Base-by-base conservation (phyloP, 2,797 vertebrate genomes). In the Megalops cyprinoides region DNA sequence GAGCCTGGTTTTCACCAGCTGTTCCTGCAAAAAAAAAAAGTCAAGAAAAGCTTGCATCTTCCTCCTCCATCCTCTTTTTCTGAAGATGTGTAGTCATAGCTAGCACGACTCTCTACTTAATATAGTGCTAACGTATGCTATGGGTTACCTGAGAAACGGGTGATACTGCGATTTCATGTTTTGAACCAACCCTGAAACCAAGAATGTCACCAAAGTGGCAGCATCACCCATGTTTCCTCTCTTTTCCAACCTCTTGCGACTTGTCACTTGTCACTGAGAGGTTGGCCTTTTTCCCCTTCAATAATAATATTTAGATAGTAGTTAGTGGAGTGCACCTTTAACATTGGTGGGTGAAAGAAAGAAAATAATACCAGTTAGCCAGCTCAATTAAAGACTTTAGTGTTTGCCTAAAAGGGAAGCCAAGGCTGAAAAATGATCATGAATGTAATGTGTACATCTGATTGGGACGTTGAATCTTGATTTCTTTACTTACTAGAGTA, bases 1-100 rank as follows among this genome's bases (percentile, higher is more conserved):
- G 81, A 96, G 93, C 88, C 96, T 97, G 87, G 93, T 96, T 90
- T 92, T 96, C 89, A 93, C 94, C 87, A 96, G 91, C 79, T 96
- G 94, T 76, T 96, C 96, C 97, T 99, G 86, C 74, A 81, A 86
- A 23, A 48, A 34, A 62, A 82, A 83, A 81, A 83, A n/a, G n/a
- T n/a, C n/a, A n/a, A n/a, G n/a, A n/a, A 2, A 73, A 53, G 55
- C 10, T 15, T 1, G n/a, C 74, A 75, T 37, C 20, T 77, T 12
- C 25, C 34, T 44, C 20, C 18, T 14, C 51, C 51, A 10, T 12
- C 31, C 10, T 10, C 39, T 15, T 5, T 37, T 5, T 39, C 39
- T 39, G 5, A 20, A 69, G 34, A 65, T 31, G 34, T 31, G 34
- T 53, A 53, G 15, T 0, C 2, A 18, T 2, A 4, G 60, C 28